phyloP scores from a whole-genome alignment of 30 jellyfish, hydroid and myxozoan genomes.

The Hydractinia echinata region DNA sequence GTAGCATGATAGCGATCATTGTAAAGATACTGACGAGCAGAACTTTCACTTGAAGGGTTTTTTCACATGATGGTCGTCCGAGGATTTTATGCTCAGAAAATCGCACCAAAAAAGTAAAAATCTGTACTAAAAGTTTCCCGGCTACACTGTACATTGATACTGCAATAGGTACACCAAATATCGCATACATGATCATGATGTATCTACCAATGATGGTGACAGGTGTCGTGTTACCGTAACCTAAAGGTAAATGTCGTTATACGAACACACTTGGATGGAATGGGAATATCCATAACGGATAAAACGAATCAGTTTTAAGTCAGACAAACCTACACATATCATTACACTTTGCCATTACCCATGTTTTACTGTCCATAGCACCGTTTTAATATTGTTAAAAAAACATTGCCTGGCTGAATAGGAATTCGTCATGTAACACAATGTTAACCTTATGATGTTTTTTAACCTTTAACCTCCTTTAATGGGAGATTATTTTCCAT shows the following conservation, averaged over 20 bases:
- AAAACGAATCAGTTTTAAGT: too few species aligned
- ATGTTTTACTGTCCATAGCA: too few species aligned
- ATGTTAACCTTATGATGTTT: too few species aligned
- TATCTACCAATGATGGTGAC: conserved; percentile 7
- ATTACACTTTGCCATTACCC: too few species aligned
- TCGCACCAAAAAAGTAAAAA: not conserved
- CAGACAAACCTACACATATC: too few species aligned
- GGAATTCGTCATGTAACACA: too few species aligned
- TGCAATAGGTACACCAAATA: conserved; percentile 10
- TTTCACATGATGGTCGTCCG: not conserved
- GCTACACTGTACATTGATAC: conserved; percentile 24
- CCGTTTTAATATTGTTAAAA: too few species aligned
- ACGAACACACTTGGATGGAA: too few species aligned
- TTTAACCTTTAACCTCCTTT: too few species aligned
- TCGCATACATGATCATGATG: conserved; percentile 3
- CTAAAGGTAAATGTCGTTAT: not conserved
- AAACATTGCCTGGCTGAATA: too few species aligned
- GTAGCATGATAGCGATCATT: not conserved
- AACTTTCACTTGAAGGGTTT: not conserved
- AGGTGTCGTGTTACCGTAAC: conserved; percentile 32
- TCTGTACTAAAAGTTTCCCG: not conserved
- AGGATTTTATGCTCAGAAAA: not conserved
- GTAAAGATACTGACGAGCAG: not conserved
- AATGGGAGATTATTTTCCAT: too few species aligned
- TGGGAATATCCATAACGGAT: too few species aligned